Conservation (phyloP, 2,113 vertebrate genomes). For the Proteles cristata region DNA sequence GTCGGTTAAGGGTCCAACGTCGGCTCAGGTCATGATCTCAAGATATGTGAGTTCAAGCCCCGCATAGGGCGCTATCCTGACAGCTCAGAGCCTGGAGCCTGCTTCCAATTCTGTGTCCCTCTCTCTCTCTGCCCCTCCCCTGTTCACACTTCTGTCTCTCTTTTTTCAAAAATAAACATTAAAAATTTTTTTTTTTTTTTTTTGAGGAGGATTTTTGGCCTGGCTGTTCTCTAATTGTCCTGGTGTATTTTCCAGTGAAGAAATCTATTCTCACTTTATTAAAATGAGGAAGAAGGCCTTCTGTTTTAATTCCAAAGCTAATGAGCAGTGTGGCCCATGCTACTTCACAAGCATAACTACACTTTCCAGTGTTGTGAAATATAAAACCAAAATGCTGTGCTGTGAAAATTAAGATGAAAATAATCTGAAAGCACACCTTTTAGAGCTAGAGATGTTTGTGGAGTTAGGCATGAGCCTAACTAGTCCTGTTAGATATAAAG, state of each 20-base stretch:
- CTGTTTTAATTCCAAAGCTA: slow-evolving; percentile 20
- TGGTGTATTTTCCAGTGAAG: slow-evolving; percentile 18
- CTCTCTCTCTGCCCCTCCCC: too few species aligned
- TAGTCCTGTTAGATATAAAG: neutral
- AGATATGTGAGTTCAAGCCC: too few species aligned
- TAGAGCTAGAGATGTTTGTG: neutral
- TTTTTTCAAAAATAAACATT: too few species aligned
- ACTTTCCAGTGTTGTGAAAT: neutral
- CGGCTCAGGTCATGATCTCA: too few species aligned
- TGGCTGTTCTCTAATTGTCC: neutral
- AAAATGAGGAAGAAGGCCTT: neutral
- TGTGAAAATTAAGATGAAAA: neutral
- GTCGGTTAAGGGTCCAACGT: too few species aligned
- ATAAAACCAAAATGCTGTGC: neutral
- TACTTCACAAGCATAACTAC: neutral
- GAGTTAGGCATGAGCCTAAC: neutral
- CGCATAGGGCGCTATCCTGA: too few species aligned
- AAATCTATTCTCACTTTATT: neutral
- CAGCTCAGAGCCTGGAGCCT: too few species aligned
- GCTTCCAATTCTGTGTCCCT: too few species aligned
- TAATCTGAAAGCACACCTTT: neutral
- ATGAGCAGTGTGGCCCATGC: neutral
- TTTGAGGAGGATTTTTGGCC: neutral
- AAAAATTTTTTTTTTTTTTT: neutral
- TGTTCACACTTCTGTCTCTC: too few species aligned